These are phyloP conservation scores for Lytechinus pictus DNA, from an alignment of 35 echinoderm and acorn worm species.

Conservation along the genomic window DNA sequence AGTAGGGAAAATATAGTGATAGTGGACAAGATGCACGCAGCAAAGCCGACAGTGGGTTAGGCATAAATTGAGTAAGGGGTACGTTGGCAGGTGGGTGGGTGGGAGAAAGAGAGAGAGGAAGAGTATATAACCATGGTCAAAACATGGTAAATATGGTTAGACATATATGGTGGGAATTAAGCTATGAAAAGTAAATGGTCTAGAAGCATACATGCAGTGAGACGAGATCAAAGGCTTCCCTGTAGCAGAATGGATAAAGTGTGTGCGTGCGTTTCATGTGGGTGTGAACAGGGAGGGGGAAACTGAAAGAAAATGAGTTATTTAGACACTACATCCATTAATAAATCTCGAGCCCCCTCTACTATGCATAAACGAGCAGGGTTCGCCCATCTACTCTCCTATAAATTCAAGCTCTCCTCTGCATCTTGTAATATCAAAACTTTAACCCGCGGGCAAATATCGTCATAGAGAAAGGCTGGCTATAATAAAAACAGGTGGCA, in stretches of 20 bases:
- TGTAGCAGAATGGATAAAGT: not conserved
- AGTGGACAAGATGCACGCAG: too few species aligned
- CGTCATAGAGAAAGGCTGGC: not conserved
- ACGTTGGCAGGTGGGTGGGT: not conserved
- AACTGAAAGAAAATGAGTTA: not conserved
- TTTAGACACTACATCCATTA: not conserved
- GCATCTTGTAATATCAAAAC: not conserved
- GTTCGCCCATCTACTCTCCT: not conserved
- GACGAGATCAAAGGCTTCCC: not conserved
- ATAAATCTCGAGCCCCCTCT: not conserved
- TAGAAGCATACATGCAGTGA: not conserved
- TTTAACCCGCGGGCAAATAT: not conserved
- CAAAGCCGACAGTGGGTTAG: too few species aligned
- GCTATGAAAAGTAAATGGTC: too few species aligned
- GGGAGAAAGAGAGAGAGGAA: not conserved
- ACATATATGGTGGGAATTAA: too few species aligned
- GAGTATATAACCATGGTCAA: not conserved
- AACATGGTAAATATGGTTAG: not conserved
- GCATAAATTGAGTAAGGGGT: not conserved
- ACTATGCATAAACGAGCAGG: not conserved
- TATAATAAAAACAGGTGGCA: constrained; percentile 28
- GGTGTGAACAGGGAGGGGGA: not conserved
- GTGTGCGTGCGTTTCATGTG: not conserved
- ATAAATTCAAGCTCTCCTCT: not conserved
- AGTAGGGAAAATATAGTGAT: too few species aligned